Evolutionary conservation across 2,888 invertebrate species (phyloP), one percentile per base, ranked within the genome.

Genomic region (Machimus rusticus): DNA sequence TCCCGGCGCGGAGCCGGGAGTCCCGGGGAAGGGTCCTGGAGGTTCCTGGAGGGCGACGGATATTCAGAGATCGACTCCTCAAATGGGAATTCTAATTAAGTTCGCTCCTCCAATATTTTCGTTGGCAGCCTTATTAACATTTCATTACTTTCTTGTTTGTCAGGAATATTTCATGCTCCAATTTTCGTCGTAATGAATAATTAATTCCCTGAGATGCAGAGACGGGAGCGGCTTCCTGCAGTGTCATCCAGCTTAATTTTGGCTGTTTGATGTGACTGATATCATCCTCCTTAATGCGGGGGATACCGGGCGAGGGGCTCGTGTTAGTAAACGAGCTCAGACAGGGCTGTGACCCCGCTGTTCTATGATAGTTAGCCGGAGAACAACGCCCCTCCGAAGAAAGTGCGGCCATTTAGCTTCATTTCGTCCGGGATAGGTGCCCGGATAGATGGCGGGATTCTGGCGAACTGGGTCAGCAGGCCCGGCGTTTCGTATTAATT

Each of bases 71-170:
- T 81, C 81, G 55, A 81, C 81, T 55, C n/a, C 55, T 51, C 31
- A 81, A 81, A 81, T 81, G 81, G 55, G 51, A 81, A 81, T 55
- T 81, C 81, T 81, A 81, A 81, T 81, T 81, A 81, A 81, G 81
- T 81, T 81, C 81, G 55, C 55, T 81, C 51, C 81, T 78, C 81
- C 81, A 55, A 81, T 81, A 81, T 81, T 81, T 81, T 81, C 81
- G 55, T 55, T 81, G 55, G 39, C 51, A 55, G 81, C 46, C 81
- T 81, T 81, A 81, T 81, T 81, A 81, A 81, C 81, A 55, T 81
- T 81, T 81, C 81, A 81, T 81, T 81, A 81, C 51, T 31, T 81
- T 55, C 81, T 81, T 81, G 81, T 81, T 81, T 81, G 81, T 51
- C 55, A 6, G 55, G 55, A 81, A 81, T 81, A 81, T 81, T 81